Percentiles rank a stretch among this genome's conserved stretches.
phyloP scores from a whole-genome alignment of 2,113 vertebrate genomes.

The Hippocampus zosterae region DNA sequence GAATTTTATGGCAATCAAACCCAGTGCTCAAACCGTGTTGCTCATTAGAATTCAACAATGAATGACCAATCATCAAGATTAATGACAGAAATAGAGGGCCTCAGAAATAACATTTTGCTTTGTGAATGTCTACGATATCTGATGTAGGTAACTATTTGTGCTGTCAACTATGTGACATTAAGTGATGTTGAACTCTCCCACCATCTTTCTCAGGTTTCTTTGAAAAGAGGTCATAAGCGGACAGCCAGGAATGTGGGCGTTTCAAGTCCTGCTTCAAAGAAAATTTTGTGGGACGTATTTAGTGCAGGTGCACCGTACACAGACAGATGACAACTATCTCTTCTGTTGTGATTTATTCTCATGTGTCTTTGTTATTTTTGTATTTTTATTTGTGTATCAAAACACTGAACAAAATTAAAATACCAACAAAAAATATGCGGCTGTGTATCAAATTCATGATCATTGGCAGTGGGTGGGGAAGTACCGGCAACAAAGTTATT shows the following conservation, averaged over 20 bases:
- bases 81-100: too few species aligned
- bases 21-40: too few species aligned
- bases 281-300: not conserved
- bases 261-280: not conserved
- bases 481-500: too few species aligned
- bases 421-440: not conserved
- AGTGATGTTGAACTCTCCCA: not conserved
- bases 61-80: not conserved
- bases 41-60: not conserved
- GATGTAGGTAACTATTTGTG: not conserved
- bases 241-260: not conserved
- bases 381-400: conserved; percentile 32
- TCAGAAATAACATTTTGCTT: too few species aligned
- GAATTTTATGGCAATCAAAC: too few species aligned
- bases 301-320: conserved; percentile 9
- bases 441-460: not conserved
- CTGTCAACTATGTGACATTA: not conserved
- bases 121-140: not conserved
- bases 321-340: conserved; percentile 49
- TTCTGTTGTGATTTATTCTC: conserved; percentile 28
- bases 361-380: conserved; percentile 24
- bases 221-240: conserved; percentile 53
- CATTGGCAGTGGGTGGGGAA: not conserved
- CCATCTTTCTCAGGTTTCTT: conserved; percentile 50
- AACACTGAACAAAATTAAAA: conserved; percentile 10